Conservation (phyloP, 2,797 vertebrate species). For the Sebastes matsubarae region DNA sequence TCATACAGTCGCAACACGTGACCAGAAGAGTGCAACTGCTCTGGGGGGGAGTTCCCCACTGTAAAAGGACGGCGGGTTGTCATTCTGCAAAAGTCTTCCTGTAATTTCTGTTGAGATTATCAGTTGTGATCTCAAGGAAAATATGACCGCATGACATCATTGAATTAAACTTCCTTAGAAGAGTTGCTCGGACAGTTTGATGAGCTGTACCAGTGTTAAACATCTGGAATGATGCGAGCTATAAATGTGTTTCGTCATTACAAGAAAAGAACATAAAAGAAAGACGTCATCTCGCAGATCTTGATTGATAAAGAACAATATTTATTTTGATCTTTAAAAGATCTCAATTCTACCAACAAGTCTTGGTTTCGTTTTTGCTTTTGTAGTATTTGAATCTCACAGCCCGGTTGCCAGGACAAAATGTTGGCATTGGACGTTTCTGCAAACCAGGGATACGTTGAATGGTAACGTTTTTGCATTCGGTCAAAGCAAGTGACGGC, state of each 20-base stretch:
- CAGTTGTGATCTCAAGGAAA: background rate
- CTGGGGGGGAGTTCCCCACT: conserved; percentile 30
- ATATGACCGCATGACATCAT: background rate
- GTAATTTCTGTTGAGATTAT: conserved; percentile 20
- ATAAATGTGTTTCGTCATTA: background rate
- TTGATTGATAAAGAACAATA: background rate
- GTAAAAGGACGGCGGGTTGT: background rate
- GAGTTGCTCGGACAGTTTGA: background rate
- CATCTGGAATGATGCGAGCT: background rate
- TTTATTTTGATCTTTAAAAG: background rate
- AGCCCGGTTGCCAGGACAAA: too few species aligned
- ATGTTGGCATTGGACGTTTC: too few species aligned
- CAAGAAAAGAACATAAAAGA: background rate
- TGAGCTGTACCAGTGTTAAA: background rate
- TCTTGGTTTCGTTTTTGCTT: background rate
- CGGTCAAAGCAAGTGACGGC: too few species aligned
- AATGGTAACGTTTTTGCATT: too few species aligned
- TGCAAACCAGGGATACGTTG: too few species aligned
- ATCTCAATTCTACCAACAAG: background rate
- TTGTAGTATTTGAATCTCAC: background rate
- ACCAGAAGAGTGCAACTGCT: conserved; percentile 21
- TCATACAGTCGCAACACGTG: conserved; percentile 55
- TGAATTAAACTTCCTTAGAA: background rate
- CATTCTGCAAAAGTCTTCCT: background rate
- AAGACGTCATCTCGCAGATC: background rate